A percentile compares a stretch with the other conserved stretches of the same genome.
phyloP scores from a whole-genome alignment of 2,797 vertebrate genomes.

The Diplodus puntazzo region DNA sequence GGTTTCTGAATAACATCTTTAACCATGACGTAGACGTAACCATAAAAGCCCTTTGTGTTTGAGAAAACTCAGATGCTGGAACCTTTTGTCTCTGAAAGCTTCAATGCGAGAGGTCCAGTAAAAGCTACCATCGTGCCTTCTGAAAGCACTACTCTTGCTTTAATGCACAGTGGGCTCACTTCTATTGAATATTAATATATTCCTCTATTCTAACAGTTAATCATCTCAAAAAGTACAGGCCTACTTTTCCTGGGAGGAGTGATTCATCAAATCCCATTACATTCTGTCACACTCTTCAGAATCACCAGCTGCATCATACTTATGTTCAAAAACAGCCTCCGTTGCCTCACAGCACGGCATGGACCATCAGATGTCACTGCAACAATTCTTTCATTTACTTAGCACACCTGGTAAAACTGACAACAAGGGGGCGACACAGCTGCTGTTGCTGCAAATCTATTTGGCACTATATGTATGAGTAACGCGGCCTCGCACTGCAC shows the following conservation, averaged over 20 bases:
- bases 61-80: background rate
- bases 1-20: background rate
- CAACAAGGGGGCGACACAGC: background rate
- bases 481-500: background rate
- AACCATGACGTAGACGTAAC: background rate
- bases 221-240: slow-evolving; percentile 37
- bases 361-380: slow-evolving; percentile 23
- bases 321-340: background rate
- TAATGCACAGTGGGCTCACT: slow-evolving; percentile 7
- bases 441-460: background rate
- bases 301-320: slow-evolving; percentile 23
- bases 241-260: slow-evolving; percentile 22
- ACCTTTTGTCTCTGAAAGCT: slow-evolving; percentile 1
- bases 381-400: background rate
- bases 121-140: background rate
- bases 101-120: background rate
- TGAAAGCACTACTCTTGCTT: slow-evolving; percentile 15
- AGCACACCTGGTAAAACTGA: slow-evolving; percentile 20
- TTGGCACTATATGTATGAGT: background rate
- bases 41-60: background rate
- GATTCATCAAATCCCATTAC: slow-evolving; percentile 59
- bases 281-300: slow-evolving; percentile 50
- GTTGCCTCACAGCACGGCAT: slow-evolving; percentile 3
- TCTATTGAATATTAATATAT: slow-evolving; percentile 54
- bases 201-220: slow-evolving; percentile 41